phyloP scores from a whole-genome alignment of 2,797 vertebrate species.

The Sebastes hopkinsi region DNA sequence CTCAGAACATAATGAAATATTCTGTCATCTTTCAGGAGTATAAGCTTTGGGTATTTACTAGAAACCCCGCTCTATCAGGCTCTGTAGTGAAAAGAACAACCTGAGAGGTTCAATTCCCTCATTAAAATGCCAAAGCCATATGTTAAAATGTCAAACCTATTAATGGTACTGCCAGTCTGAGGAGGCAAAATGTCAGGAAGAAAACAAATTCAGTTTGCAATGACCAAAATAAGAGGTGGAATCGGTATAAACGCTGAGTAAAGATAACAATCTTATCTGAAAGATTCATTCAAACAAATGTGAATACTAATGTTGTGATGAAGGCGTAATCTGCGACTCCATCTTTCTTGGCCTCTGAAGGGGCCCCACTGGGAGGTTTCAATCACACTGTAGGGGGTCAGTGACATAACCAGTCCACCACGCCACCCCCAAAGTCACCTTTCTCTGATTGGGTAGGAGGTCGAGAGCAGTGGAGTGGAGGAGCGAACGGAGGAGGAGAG shows the following conservation, averaged over 20 bases:
- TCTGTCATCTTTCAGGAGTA: slow-evolving; percentile 49
- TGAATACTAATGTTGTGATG: slow-evolving; percentile 22
- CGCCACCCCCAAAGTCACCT: slow-evolving; percentile 59
- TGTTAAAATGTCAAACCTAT: slow-evolving; percentile 81
- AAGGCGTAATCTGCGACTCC: slow-evolving; percentile 29
- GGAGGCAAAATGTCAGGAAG: slow-evolving; percentile 75
- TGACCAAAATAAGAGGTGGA: slow-evolving; percentile 25
- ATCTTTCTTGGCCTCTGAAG: slow-evolving; percentile 18
- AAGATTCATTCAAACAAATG: slow-evolving; percentile 40
- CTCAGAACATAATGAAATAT: slow-evolving; percentile 46
- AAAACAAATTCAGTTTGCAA: slow-evolving; percentile 60
- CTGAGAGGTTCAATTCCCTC: slow-evolving; percentile 61
- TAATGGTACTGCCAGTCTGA: slow-evolving; percentile 76
- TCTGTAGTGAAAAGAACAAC: slow-evolving; percentile 61
- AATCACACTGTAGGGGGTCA: slow-evolving; percentile 62
- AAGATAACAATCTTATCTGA: slow-evolving; percentile 37
- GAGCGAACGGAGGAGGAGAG: not conserved
- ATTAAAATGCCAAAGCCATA: slow-evolving; percentile 80
- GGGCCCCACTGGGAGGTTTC: slow-evolving; percentile 55
- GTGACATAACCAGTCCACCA: slow-evolving; percentile 49
- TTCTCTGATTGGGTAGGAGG: slow-evolving; percentile 64
- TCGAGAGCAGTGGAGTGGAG: slow-evolving; percentile 20
- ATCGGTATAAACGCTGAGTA: slow-evolving; percentile 11
- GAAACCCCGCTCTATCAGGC: slow-evolving; percentile 34
- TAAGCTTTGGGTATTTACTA: slow-evolving; percentile 56